Base-by-base conservation (phyloP, 2,888 invertebrate species). In the Carterocephalus palaemon region DNA sequence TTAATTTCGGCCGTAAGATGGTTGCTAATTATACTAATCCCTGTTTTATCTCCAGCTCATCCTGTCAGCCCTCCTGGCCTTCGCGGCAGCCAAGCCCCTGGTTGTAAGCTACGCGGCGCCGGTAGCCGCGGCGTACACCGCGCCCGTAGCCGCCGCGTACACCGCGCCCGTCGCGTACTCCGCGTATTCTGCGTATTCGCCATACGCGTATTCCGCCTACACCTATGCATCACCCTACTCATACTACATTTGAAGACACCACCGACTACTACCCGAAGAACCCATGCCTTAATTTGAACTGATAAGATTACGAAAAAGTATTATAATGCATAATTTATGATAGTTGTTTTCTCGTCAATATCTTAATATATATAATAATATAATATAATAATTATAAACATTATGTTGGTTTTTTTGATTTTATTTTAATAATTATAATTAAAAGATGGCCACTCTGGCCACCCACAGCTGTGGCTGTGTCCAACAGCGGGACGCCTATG, bases 51-150 rank as follows among this genome's bases (percentile, higher is more conserved):
- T 47, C 1, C 70, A 90, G 90, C 53, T 89, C 67, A 75, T 89
- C 54, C 77, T 89, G 73, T 75, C 82, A 53, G 86, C 88, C 63
- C 69, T 90, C 57, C 67, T 90, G 81, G 89, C 89, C 28, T 64
- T 72, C 53, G 67, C 69, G 29, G 49, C 62, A 47, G 73, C 73
- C 50, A 72, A 72, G 57, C 73, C 73, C 6, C 52, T 66, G 54
- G 61, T 70, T 51, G 31, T 40, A 16, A 40, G 40, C 31, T 62
- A 68, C 57, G 54, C 73, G 5, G 61, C 75, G 2, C 68, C 69
- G 3, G 29, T 62, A 3, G 70, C 70, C 9, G 63, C 68, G 3
- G 66, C 67, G 3, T 68, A 66, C 54, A 59, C 67, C 1, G 62
- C 67, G 0, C 64, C 67, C 0, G 59, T 65, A 1, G 64, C 65